Evolutionary conservation across 2,888 invertebrate genomes (phyloP).

Genomic region (Crossocerus cetratus): DNA sequence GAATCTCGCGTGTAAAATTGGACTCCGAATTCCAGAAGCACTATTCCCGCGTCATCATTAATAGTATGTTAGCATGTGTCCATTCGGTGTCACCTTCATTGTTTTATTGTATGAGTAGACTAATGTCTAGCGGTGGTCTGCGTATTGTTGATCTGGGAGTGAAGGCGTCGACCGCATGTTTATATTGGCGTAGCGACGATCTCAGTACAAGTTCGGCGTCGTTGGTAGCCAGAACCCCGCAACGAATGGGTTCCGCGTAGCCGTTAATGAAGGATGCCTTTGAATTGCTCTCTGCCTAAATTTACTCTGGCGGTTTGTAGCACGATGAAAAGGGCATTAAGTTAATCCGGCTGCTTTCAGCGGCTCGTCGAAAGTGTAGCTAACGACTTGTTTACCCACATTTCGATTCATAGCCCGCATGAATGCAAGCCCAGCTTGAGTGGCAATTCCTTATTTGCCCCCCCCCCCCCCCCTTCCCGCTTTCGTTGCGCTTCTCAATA

Average conservation of each 20-base stretch:
- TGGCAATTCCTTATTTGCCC: background rate
- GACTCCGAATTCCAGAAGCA: no score
- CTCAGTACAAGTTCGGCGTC: conserved; percentile 6
- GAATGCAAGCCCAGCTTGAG: background rate
- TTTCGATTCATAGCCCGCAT: background rate
- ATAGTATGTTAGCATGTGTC: no score
- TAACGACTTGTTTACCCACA: background rate
- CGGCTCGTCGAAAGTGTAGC: background rate
- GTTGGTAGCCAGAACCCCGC: background rate
- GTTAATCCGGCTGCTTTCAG: conserved; percentile 17
- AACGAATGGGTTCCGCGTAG: background rate
- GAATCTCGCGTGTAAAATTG: no score
- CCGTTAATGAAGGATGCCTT: conserved; percentile 3
- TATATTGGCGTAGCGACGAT: conserved; percentile 5
- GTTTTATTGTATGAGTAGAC: no score
- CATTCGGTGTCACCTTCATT: no score
- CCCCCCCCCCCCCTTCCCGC: no score
- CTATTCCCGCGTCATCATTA: no score
- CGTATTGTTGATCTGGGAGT: no score
- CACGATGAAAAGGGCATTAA: background rate
- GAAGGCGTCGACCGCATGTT: background rate
- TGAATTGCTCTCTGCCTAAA: conserved; percentile 5
- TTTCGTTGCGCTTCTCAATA: no score
- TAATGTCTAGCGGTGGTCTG: no score
- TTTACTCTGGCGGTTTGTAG: conserved; percentile 1